Evolutionary conservation across 2,113 vertebrate species (phyloP).

Genomic region (Callospermophilus lateralis): DNA sequence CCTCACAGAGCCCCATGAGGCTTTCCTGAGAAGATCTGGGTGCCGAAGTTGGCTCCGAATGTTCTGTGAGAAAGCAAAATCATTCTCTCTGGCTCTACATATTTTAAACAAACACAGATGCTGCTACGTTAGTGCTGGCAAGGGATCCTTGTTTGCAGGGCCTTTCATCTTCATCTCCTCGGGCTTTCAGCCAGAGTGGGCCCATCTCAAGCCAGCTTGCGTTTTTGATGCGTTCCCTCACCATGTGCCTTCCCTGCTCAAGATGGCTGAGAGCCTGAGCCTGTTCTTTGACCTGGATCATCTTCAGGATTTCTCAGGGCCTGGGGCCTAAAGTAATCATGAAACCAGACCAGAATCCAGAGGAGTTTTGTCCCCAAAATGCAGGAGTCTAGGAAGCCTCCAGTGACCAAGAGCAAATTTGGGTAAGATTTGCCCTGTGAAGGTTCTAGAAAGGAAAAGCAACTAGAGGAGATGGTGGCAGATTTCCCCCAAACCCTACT

Average conservation of each 20-base stretch:
- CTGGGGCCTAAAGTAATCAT: not conserved
- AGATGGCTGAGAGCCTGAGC: not conserved
- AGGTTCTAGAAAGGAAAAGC: not conserved
- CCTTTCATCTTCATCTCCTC: constrained; percentile 65
- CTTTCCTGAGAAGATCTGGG: constrained; percentile 78
- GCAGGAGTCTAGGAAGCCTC: not conserved
- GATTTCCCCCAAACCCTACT: not conserved
- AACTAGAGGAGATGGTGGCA: not conserved
- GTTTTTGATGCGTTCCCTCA: constrained; percentile 14
- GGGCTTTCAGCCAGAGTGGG: constrained; percentile 73
- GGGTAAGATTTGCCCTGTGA: not conserved
- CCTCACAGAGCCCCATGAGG: constrained; percentile 57
- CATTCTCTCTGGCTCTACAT: constrained; percentile 32
- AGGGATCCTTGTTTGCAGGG: constrained; percentile 60
- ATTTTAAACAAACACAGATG: constrained; percentile 84
- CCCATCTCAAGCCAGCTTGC: constrained; percentile 27
- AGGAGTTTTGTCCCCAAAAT: not conserved
- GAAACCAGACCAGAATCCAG: not conserved
- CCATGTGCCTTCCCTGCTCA: constrained; percentile 19
- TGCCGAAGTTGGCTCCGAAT: constrained; percentile 77
- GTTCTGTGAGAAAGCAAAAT: constrained; percentile 71
- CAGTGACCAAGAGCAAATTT: not conserved
- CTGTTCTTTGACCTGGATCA: not conserved
- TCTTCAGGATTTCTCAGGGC: not conserved
- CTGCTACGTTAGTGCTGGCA: constrained; percentile 66